A percentile compares a stretch with the other conserved stretches of the same genome.
Conservation (phyloP, 2,797 vertebrate species). For the Pitangus sulphuratus region DNA sequence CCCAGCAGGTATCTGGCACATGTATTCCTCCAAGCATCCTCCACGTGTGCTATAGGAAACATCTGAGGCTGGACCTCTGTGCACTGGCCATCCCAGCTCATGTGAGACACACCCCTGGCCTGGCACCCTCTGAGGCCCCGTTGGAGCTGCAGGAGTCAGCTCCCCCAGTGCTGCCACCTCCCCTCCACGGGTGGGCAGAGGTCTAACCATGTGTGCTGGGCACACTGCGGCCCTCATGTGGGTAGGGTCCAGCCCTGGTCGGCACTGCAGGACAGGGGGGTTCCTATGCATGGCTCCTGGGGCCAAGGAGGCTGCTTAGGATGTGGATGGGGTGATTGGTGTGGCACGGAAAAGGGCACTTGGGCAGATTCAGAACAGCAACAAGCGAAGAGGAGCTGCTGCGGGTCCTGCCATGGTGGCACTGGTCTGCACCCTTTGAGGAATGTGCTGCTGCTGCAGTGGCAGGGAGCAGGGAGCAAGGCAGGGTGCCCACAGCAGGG, state of each 20-base stretch:
- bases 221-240: fast-evolving
- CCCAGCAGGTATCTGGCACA: background rate
- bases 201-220: fast-evolving
- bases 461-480: background rate
- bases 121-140: fast-evolving
- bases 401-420: fast-evolving
- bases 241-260: background rate
- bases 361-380: background rate
- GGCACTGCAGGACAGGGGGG: background rate
- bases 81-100: background rate
- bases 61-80: background rate
- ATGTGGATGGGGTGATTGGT: fast-evolving
- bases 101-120: fast-evolving
- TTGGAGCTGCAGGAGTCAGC: fast-evolving
- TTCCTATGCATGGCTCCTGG: fast-evolving
- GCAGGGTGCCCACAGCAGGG: fast-evolving
- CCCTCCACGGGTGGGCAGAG: fast-evolving
- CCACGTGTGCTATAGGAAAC: fast-evolving
- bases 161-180: fast-evolving
- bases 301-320: background rate
- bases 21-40: fast-evolving
- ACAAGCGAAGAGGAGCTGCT: background rate
- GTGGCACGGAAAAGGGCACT: fast-evolving
- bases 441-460: fast-evolving
- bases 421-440: background rate